phyloP scores from a whole-genome alignment of 1,140 invertebrate genomes.

The Hestina assimilis region DNA sequence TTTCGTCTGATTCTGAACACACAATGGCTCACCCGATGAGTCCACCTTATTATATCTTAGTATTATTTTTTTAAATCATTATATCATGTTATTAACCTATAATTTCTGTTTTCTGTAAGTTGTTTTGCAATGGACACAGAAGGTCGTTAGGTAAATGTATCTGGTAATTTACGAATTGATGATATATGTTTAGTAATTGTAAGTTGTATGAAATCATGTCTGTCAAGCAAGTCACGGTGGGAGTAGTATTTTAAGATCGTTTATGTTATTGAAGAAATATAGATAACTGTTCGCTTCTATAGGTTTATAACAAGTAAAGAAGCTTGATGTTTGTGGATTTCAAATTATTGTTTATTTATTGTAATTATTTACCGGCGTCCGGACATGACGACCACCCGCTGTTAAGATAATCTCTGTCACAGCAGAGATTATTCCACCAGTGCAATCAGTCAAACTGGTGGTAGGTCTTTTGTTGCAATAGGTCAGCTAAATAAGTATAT shows the following conservation, averaged over 20 bases:
- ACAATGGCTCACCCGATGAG: conserved; percentile 13
- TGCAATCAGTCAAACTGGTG: no score
- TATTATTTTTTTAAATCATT: conserved; percentile 29
- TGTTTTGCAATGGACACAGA: background rate
- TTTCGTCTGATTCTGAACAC: conserved; percentile 2
- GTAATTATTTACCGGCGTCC: no score
- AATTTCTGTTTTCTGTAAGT: background rate
- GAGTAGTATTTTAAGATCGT: background rate
- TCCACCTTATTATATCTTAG: conserved; percentile 32
- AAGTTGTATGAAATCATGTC: background rate
- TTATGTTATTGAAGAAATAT: background rate
- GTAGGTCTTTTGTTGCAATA: no score
- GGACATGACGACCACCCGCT: no score
- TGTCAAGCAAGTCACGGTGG: background rate
- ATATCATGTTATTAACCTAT: background rate
- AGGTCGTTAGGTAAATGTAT: background rate
- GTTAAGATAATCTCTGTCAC: no score
- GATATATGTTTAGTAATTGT: background rate
- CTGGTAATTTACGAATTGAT: background rate
- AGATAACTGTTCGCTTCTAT: background rate
- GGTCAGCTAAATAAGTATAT: no score
- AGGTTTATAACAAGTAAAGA: background rate
- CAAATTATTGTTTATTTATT: no score
- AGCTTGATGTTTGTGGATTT: background rate
- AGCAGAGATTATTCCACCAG: no score